These are phyloP conservation scores for Chloropsis hardwickii DNA, from an alignment of 2,113 vertebrate species.

Conservation along the genomic window DNA sequence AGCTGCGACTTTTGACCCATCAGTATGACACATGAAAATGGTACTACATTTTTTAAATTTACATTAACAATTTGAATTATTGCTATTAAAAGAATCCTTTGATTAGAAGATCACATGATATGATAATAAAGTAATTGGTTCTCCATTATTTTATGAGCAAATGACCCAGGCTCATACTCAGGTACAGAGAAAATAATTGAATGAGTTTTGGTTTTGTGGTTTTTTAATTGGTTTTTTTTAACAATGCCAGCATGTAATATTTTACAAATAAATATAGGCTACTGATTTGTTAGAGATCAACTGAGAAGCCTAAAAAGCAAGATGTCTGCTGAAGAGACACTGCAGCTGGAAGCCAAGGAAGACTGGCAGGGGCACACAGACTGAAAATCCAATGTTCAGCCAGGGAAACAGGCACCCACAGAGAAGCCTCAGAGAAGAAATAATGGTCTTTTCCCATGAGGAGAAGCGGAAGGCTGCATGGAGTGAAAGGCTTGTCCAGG, in stretches of 20 bases:
- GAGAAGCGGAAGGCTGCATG: not conserved
- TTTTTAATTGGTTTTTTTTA: not conserved
- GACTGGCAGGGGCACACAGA: not conserved
- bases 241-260: not conserved
- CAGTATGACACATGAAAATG: not conserved
- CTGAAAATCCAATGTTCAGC: not conserved
- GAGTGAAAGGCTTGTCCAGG: constrained; percentile 13
- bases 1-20: not conserved
- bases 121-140: not conserved
- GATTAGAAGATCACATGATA: not conserved
- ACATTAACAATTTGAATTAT: not conserved
- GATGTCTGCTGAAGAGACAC: not conserved
- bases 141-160: constrained; percentile 21
- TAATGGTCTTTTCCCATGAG: not conserved
- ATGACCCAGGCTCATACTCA: constrained; percentile 4
- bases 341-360: not conserved
- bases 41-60: not conserved
- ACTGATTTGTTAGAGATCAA: constrained; percentile 4
- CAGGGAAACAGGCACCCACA: not conserved
- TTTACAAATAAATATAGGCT: not conserved
- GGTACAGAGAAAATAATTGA: constrained; percentile 48
- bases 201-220: not conserved
- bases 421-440: constrained; percentile 20
- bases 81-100: not conserved
- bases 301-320: constrained; percentile 8